Evolutionary conservation across 2,888 invertebrate species (phyloP), one percentile per base, ranked within the genome.

Genomic region (Drosophila subquinaria): DNA sequence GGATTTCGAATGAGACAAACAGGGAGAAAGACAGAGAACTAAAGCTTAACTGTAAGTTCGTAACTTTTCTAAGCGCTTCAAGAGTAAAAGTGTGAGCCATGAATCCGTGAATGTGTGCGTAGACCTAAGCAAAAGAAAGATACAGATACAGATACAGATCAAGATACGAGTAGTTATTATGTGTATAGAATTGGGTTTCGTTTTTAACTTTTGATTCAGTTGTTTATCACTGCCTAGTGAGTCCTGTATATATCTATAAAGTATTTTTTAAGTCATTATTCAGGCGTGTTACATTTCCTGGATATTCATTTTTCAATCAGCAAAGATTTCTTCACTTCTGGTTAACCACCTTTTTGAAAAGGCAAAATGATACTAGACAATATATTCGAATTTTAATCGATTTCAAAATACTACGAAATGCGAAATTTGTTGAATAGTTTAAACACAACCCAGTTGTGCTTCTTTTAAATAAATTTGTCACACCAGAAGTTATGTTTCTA

Each of bases 31-130:
- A 27, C 42, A 60, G 57, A 67, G 73, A 63, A 79, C 76, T 79
- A 70, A 63, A 75, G 64, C 67, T 78, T 73, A 73, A 66, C 52
- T 77, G 52, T 89, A 84, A 77, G 76, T 79, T 73, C 69, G 64
- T 71, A 89, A 74, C 63, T 72, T 89, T 85, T 85, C 82, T 88
- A 84, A 87, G 79, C 79, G 84, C 84, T 84, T 84, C 61, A 75
- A 62, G 33, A 69, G 33, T 69, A 47, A 53, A 59, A 38, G 13
- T 50, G 15, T 27, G 61, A 63, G 36, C 50, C 38, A n/a, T 33
- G 33, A 63, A 50, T 42, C 36, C 47, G 53, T 63, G 62, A 56
- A 57, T 61, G 69, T 60, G 75, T 76, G 63, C 73, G 66, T 76
- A 73, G 81, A 52, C 38, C 10, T 71, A 73, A 70, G 71, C 23